Conservation (phyloP, 2,113 vertebrate genomes). For the Notiomystis cincta region DNA sequence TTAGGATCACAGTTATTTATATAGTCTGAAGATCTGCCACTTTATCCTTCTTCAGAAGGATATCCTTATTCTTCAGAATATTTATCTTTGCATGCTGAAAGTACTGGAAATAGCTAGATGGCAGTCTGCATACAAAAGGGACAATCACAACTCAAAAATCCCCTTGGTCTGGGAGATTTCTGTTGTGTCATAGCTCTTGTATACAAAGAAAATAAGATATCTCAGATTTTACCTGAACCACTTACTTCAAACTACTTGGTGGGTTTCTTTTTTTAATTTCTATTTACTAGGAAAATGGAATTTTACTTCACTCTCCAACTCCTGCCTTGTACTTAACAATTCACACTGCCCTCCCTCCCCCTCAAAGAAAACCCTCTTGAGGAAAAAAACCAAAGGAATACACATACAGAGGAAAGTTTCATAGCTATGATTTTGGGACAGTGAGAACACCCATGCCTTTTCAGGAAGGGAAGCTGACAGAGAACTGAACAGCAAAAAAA, state of each 20-base stretch:
- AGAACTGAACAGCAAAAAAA: background rate
- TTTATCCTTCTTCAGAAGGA: too few relatives aligned
- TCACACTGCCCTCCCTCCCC: background rate
- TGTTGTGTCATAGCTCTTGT: background rate
- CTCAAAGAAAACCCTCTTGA: background rate
- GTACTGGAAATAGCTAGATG: background rate
- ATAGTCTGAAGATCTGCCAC: background rate
- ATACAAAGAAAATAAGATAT: background rate
- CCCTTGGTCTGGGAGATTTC: background rate
- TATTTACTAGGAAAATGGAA: background rate
- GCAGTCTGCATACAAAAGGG: background rate
- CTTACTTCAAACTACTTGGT: background rate
- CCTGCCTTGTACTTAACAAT: background rate
- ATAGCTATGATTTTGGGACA: background rate
- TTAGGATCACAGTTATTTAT: background rate
- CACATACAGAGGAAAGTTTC: background rate
- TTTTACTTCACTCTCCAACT: background rate
- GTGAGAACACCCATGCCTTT: background rate
- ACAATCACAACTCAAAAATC: background rate
- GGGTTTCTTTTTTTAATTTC: background rate
- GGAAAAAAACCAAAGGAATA: background rate
- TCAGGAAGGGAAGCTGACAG: background rate
- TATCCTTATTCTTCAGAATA: background rate
- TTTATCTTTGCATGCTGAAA: background rate
- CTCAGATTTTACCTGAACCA: background rate